Evolutionary conservation across 2,113 vertebrate species (phyloP).

Genomic region (Chitala chitala): DNA sequence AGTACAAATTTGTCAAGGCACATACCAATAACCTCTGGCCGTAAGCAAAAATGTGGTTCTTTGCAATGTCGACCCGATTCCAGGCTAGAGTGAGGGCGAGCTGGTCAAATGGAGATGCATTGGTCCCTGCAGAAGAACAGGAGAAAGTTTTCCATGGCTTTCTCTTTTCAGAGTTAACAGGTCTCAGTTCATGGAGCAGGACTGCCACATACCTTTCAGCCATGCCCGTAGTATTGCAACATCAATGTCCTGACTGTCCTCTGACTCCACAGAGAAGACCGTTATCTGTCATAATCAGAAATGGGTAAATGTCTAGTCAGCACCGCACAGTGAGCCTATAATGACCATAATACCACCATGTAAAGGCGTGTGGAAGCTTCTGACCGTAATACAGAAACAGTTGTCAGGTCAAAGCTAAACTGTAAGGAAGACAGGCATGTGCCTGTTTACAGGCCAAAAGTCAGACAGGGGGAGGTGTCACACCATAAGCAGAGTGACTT

Average conservation of each 20-base stretch:
- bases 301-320: conserved; percentile 24
- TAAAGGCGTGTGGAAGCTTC: background rate
- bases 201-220: conserved; percentile 76
- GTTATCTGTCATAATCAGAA: conserved; percentile 74
- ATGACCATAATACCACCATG: background rate
- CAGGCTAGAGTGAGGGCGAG: conserved; percentile 94
- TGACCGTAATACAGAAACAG: too few species aligned
- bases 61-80: conserved; percentile 97
- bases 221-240: conserved; percentile 93
- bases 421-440: too few species aligned
- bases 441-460: too few species aligned
- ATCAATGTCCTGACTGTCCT: conserved; percentile 94
- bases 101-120: conserved; percentile 91
- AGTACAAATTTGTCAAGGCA: background rate
- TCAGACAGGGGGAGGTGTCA: too few species aligned
- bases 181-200: conserved; percentile 8
- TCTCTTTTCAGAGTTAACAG: background rate
- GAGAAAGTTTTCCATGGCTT: background rate
- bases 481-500: too few species aligned
- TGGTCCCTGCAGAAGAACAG: conserved; percentile 75
- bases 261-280: conserved; percentile 92
- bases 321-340: background rate
- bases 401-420: too few species aligned
- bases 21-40: conserved; percentile 93
- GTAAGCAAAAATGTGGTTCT: conserved; percentile 97